A percentile compares a stretch with the other conserved stretches of the same genome.
phyloP scores from a whole-genome alignment of 2,888 invertebrate genomes.

The Campaea margaritaria region DNA sequence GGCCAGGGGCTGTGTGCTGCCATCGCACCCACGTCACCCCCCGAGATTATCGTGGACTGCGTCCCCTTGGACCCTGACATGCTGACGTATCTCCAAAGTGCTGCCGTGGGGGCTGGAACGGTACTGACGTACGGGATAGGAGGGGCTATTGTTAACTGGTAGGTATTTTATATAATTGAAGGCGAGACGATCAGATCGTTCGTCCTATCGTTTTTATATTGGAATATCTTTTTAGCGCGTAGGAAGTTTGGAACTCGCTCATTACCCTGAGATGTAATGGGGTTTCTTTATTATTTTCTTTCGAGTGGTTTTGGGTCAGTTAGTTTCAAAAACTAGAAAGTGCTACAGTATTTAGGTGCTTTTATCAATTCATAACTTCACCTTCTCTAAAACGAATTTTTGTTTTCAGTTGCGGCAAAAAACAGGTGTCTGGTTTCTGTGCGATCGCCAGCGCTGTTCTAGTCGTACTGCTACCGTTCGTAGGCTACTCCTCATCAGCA shows the following conservation, averaged over 20 bases:
- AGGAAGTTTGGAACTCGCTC: no score
- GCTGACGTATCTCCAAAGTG: constrained; percentile 89
- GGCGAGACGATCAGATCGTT: no score
- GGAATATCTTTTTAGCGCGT: no score
- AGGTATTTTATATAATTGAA: constrained; percentile 19
- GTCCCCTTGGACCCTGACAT: constrained; percentile 80
- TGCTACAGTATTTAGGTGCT: no score
- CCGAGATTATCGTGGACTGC: constrained; percentile 50
- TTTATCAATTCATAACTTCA: no score
- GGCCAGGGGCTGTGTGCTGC: constrained; percentile 70
- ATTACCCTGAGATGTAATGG: no score
- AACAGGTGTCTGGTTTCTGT: constrained; percentile 66
- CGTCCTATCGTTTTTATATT: no score
- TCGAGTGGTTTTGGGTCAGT: no score
- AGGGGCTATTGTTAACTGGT: constrained; percentile 71
- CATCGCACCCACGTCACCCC: constrained; percentile 55
- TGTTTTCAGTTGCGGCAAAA: constrained; percentile 69
- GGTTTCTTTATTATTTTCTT: no score
- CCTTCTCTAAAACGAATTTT: constrained; percentile 5
- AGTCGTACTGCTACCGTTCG: constrained; percentile 82
- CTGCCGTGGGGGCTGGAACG: constrained; percentile 87
- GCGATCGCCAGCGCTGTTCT: constrained; percentile 76
- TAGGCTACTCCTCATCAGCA: constrained; percentile 77
- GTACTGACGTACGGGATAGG: constrained; percentile 87
- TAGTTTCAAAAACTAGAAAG: no score